Conservation (phyloP, 2,113 vertebrate species). For the Sisor rabdophorus region DNA sequence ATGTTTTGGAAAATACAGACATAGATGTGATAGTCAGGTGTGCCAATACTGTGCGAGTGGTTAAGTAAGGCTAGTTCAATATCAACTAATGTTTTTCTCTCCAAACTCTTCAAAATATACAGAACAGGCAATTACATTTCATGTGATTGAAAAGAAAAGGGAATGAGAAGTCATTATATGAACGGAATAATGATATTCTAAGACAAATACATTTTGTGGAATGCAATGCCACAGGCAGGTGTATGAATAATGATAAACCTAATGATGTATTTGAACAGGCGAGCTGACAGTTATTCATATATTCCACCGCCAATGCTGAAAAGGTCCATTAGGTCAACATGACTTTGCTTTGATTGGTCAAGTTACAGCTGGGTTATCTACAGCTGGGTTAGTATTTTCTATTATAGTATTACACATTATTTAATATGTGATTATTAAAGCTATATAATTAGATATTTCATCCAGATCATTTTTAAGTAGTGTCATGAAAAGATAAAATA, state of each 20-base stretch:
- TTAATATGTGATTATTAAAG: too few relatives aligned
- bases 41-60: neutral
- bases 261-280: too few relatives aligned
- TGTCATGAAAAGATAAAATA: too few relatives aligned
- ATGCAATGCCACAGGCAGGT: neutral
- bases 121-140: neutral
- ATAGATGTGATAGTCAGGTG: too few relatives aligned
- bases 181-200: neutral
- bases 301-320: neutral
- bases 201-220: neutral
- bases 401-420: too few relatives aligned
- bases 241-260: slow-evolving; percentile 9
- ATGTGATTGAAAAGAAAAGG: neutral
- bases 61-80: neutral
- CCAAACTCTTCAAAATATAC: neutral
- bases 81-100: neutral
- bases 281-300: neutral
- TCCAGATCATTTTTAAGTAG: too few relatives aligned
- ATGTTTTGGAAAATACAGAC: too few relatives aligned
- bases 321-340: neutral
- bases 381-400: too few relatives aligned
- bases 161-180: neutral
- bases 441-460: too few relatives aligned
- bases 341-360: neutral
- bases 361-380: neutral